These are phyloP conservation scores for Meles meles DNA, from an alignment of 2,113 vertebrate genomes.

Conservation along the genomic window DNA sequence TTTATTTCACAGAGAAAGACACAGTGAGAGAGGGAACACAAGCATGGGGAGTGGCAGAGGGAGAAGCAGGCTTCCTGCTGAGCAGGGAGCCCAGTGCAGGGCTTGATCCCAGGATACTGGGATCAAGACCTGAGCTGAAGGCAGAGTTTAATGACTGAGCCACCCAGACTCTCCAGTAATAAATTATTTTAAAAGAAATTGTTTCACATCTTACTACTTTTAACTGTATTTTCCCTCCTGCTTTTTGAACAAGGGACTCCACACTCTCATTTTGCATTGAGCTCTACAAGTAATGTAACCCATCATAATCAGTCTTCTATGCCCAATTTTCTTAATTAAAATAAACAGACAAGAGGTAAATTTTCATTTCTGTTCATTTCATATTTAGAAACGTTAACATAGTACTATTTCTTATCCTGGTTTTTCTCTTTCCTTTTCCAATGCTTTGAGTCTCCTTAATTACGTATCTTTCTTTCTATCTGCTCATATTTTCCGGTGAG, in stretches of 20 bases:
- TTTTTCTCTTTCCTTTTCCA: neutral
- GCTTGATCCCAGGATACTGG: too few species aligned
- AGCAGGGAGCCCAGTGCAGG: too few species aligned
- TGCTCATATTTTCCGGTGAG: neutral
- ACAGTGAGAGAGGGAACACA: too few species aligned
- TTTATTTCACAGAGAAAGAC: too few species aligned
- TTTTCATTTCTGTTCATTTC: neutral
- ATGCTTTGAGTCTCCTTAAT: neutral
- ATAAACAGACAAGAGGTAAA: neutral
- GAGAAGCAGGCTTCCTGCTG: too few species aligned
- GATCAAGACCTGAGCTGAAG: too few species aligned
- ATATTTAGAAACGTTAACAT: neutral
- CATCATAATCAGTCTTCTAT: neutral
- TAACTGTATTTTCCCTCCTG: fast-evolving
- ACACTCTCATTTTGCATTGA: neutral
- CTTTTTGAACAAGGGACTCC: neutral
- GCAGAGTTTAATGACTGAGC: too few species aligned
- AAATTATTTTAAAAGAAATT: neutral
- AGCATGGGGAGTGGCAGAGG: too few species aligned
- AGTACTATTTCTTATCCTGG: neutral
- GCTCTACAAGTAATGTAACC: neutral
- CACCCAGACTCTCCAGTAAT: neutral
- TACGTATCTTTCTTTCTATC: neutral
- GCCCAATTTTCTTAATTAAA: neutral
- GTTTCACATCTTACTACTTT: neutral